A percentile compares a stretch with the other conserved stretches of the same genome.
Conservation (phyloP, 1,140 invertebrate genomes). For the Ganaspis sp. region DNA sequence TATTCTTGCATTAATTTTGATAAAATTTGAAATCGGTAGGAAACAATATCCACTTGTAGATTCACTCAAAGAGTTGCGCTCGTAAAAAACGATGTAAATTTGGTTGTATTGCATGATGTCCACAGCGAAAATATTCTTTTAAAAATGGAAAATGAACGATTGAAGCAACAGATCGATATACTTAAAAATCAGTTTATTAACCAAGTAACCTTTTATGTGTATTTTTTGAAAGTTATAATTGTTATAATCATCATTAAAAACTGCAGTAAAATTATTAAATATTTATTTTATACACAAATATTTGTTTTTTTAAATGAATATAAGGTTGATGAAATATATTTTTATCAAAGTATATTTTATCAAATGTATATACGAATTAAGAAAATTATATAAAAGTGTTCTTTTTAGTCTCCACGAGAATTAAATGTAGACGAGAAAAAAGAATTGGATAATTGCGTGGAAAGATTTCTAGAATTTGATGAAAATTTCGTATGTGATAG, state of each 20-base stretch:
- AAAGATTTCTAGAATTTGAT: constrained; percentile 46
- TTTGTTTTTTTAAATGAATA: too few species aligned
- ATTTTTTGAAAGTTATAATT: not conserved
- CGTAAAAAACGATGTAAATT: constrained; percentile 76
- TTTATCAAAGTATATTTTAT: too few species aligned
- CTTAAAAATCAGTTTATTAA: constrained; percentile 49
- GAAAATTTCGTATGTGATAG: constrained; percentile 38
- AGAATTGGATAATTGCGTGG: constrained; percentile 42
- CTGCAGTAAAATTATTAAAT: too few species aligned
- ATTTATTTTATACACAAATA: too few species aligned
- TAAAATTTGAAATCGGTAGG: constrained; percentile 65
- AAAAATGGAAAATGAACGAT: constrained; percentile 60
- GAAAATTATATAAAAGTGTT: too few species aligned
- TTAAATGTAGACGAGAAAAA: constrained; percentile 52
- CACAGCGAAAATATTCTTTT: constrained; percentile 60
- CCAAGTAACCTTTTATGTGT: constrained; percentile 12
- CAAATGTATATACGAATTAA: too few species aligned
- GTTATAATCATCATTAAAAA: not conserved
- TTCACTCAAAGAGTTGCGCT: constrained; percentile 82
- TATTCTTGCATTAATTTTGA: not conserved
- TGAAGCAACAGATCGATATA: constrained; percentile 55
- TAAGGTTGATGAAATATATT: too few species aligned
- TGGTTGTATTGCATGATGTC: constrained; percentile 55
- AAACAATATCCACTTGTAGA: constrained; percentile 82
- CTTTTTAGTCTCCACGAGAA: constrained; percentile 4